Evolutionary conservation across 2,113 vertebrate genomes (phyloP), one percentile per base, ranked within the genome.

Genomic region (Tragelaphus scriptus): DNA sequence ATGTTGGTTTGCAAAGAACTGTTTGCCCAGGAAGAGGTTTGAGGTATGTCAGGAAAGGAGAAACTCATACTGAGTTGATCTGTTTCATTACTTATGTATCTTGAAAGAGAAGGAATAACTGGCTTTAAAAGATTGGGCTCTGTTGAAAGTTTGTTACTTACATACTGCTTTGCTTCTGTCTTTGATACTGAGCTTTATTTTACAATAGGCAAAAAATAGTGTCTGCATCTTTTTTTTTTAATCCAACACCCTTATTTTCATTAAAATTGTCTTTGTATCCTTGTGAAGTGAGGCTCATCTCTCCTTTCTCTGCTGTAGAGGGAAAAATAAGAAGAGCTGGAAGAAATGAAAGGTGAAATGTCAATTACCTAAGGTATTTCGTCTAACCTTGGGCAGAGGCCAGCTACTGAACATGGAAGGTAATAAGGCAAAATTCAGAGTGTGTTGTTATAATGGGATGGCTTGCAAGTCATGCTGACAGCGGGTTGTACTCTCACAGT

Each of bases 371-470:
- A 85, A 93, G 75, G 65, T 92, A 94, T 97, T 94, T 61, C 85
- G 28, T 85, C 53, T 96, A 90, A 77, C 40, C 65, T 95, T 94
- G 85, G 26, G 12, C 17, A 89, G 47, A 82, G 80, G 79, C 79
- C 87, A 93, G 89, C 58, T 65, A 95, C 80, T 95, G 55, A 98
- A 95, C 19, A 32, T 28, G 81, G 30, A 95, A 95, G 6, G 32
- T 91, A 92, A 88, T 87, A 96, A 93, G 86, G 63, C 7, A 30
- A 87, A 95, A n/a, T 95, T 44, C 30, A 40, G 26, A 96, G 59
- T 98, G 91, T 98, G 88, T 93, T 98, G 92, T 97, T 97, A 84
- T 87, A 93, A 23, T 93, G 58, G 81, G 61, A 63, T 79, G 47
- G 23, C 97, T 98, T 98, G 30, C 82, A 92, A 68, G 79, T 23